phyloP scores from a whole-genome alignment of 1,140 invertebrate species.

The Hormaphis cornu region DNA sequence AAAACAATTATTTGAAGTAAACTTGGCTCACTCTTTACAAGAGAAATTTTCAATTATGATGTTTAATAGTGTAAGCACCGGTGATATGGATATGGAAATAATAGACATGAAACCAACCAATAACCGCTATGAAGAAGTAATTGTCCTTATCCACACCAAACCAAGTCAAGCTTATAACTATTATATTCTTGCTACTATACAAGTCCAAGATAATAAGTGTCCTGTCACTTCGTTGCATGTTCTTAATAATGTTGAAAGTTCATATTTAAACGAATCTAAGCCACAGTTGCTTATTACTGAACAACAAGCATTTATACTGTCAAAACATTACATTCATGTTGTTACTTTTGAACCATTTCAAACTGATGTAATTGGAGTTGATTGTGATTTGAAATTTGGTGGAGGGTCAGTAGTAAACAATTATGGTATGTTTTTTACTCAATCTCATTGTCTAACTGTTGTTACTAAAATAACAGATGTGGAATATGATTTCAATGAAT shows the following conservation, averaged over 20 bases:
- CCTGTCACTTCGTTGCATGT: constrained; percentile 14
- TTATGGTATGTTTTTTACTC: constrained; percentile 28
- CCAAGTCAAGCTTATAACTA: constrained; percentile 22
- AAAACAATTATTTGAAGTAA: constrained; percentile 27
- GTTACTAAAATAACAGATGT: constrained; percentile 8
- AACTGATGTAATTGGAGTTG: constrained; percentile 15
- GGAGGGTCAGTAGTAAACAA: constrained; percentile 22
- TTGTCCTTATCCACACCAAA: constrained; percentile 13
- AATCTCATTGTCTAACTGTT: constrained; percentile 30
- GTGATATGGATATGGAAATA: constrained; percentile 29
- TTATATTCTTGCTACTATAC: constrained; percentile 21
- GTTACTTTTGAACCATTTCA: constrained; percentile 29
- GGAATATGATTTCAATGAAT: constrained; percentile 22
- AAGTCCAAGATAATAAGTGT: constrained; percentile 21
- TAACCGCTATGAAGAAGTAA: constrained; percentile 18
- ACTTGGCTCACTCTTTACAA: constrained; percentile 15
- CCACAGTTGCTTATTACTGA: constrained; percentile 7
- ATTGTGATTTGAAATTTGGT: constrained; percentile 30
- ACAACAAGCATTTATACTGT: constrained; percentile 16
- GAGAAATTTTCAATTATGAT: constrained; percentile 30
- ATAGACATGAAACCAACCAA: constrained; percentile 22
- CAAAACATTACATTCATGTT: constrained; percentile 20
- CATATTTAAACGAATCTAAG: constrained; percentile 13
- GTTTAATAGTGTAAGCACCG: constrained; percentile 25
- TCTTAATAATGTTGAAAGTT: constrained; percentile 20